Evolutionary conservation across 2,113 vertebrate species (phyloP).

Genomic region (Brachypodius melanocephalos): DNA sequence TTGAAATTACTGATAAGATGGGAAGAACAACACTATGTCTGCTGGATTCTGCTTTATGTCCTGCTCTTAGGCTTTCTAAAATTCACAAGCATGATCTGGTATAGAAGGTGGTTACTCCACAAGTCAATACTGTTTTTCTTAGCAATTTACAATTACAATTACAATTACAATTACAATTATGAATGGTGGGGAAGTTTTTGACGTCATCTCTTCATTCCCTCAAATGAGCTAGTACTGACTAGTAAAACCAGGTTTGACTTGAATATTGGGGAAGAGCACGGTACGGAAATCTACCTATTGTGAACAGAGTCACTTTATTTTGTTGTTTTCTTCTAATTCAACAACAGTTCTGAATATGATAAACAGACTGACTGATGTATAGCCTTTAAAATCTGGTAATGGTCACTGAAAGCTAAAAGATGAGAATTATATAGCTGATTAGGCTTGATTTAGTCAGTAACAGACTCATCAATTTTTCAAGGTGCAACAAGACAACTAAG

Average conservation of each 20-base stretch:
- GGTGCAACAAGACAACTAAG: constrained; percentile 5
- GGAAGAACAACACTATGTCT: background rate
- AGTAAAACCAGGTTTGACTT: background rate
- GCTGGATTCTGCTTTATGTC: background rate
- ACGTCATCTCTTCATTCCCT: background rate
- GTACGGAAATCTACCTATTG: background rate
- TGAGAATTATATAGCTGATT: constrained; percentile 35
- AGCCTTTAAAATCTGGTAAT: constrained; percentile 2
- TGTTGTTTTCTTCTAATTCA: background rate
- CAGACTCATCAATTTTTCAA: constrained; percentile 34
- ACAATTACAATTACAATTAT: background rate
- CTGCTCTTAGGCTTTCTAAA: background rate
- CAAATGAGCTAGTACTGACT: background rate
- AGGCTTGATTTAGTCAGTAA: constrained; percentile 48
- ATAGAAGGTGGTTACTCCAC: background rate
- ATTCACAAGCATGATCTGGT: background rate
- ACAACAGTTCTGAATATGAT: background rate
- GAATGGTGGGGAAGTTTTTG: background rate
- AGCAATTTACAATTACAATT: background rate
- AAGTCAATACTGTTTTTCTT: background rate
- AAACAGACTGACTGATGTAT: background rate
- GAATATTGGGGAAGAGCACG: background rate
- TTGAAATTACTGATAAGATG: background rate
- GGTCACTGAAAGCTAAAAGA: constrained; percentile 10
- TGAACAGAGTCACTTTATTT: background rate